Percentiles rank a stretch among this genome's conserved stretches.
Evolutionary conservation across 2,113 vertebrate species (phyloP).

Genomic region (Rhodinocichla rosea): DNA sequence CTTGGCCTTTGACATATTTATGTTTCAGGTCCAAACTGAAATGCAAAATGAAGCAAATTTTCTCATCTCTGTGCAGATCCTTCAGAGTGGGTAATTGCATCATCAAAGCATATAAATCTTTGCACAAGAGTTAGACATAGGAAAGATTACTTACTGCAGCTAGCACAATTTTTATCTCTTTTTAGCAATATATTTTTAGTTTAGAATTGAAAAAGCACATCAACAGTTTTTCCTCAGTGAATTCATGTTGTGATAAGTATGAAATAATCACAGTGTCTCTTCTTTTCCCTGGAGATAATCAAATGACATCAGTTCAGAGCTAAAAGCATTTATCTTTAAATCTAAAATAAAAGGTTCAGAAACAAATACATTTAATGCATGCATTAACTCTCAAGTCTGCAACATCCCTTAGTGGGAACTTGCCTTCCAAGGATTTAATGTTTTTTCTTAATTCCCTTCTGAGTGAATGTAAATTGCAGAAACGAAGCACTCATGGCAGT

Average conservation of each 20-base stretch:
- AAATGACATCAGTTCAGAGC: neutral
- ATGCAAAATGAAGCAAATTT: neutral
- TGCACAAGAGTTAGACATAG: neutral
- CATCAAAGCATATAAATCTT: neutral
- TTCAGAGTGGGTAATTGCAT: neutral
- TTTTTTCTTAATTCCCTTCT: neutral
- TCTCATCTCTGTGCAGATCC: neutral
- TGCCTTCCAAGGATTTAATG: neutral
- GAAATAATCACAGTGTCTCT: neutral
- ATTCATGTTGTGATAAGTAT: neutral
- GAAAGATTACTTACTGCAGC: neutral
- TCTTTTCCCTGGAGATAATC: neutral
- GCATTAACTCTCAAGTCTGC: neutral
- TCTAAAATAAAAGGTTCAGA: neutral
- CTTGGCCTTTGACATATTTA: neutral
- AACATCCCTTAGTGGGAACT: neutral
- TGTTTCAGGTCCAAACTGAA: neutral
- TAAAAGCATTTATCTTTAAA: slow-evolving; percentile 9
- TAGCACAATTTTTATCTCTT: neutral
- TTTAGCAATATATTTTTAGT: neutral
- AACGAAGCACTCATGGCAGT: neutral
- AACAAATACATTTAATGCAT: neutral
- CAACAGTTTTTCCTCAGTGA: neutral
- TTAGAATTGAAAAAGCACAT: neutral
- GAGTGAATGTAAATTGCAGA: neutral